Base-by-base conservation (phyloP, 2,888 invertebrate species). In the Ormyrus labotus region DNA sequence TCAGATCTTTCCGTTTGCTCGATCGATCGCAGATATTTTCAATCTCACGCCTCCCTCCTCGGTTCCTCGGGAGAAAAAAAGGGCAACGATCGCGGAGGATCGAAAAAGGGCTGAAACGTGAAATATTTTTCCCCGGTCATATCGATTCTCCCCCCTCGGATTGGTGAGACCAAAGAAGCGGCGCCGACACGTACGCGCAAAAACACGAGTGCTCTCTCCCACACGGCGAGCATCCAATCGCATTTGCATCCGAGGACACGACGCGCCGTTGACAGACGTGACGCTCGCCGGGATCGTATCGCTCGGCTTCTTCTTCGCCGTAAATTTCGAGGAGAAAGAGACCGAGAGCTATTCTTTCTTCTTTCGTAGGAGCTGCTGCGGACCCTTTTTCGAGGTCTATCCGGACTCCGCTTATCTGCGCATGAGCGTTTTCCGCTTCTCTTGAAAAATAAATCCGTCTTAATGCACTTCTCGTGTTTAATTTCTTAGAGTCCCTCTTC, bases 381-480 rank as follows among this genome's bases (percentile, higher is more conserved):
- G n/a, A 61, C 45, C 68, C 34, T 51, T 19, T 68, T 53, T 47
- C 51, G 57, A 48, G 67, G 19, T n/a, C n/a, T 51, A 9, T 13
- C 51, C 5, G 9, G 13, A n/a, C 13, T 68, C 69, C 68, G 78
- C 73, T 78, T 80, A 80, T 75, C 75, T 68, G 48, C 13, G 58
- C 60, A 68, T 45, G 68, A 13, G 55, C 63, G 48, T 19, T 6
- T 34, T 5, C n/a, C 50, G 50, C 13, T 53, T 34, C 57, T 69
- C 45, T 50, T 55, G 78, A 61, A 78, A 71, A 69, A 67, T 78
- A 81, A 78, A 75, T 74, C 55, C 65, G 50, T 67, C 81, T 77
- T 81, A 81, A 81, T 78, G 81, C 78, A 78, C 78, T 74, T 78
- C 65, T 78, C 64, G 81, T 81, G 81, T 81, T 78, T 81, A 78